Conservation (phyloP, 2,797 vertebrate genomes). For the Catharus ustulatus region DNA sequence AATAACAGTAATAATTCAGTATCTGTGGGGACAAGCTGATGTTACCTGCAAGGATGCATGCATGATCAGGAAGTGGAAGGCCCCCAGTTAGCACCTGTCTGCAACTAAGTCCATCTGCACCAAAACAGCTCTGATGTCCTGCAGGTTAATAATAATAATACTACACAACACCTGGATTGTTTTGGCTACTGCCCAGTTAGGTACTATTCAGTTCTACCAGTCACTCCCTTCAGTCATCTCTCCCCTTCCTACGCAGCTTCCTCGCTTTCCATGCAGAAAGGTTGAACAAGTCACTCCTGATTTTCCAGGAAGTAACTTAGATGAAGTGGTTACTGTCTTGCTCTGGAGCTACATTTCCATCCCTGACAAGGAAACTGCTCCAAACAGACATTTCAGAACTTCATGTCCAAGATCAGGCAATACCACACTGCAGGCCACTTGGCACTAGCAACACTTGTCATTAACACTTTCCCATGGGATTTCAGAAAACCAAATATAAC, state of each 20-base stretch:
- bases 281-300: not conserved
- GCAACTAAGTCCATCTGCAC: not conserved
- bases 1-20: not conserved
- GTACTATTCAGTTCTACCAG: not conserved
- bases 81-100: not conserved
- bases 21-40: not conserved
- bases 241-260: not conserved
- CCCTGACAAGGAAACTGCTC: not conserved
- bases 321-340: not conserved
- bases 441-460: not conserved
- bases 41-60: not conserved
- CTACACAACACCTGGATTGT: not conserved
- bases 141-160: not conserved
- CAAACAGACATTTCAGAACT: not conserved
- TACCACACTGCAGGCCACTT: not conserved
- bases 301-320: constrained; percentile 24
- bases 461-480: not conserved
- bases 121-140: not conserved
- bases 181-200: not conserved
- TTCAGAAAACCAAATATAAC: not conserved
- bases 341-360: not conserved
- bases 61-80: not conserved
- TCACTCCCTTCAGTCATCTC: not conserved
- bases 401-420: not conserved
- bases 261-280: not conserved